phyloP scores from a whole-genome alignment of 2,113 vertebrate genomes.

The Narcine bancroftii region DNA sequence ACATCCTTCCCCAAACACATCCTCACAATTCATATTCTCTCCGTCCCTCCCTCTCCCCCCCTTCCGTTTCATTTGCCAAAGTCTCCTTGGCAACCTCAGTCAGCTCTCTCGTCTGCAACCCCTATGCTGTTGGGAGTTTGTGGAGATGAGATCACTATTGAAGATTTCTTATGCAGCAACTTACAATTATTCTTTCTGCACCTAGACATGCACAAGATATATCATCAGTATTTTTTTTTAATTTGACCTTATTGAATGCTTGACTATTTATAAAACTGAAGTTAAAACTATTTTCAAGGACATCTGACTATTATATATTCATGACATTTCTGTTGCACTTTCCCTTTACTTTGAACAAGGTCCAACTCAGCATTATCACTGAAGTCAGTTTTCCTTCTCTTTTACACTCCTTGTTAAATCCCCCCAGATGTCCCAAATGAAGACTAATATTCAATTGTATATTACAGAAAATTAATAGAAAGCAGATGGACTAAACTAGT shows the following conservation, averaged over 20 bases:
- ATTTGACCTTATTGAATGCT: background rate
- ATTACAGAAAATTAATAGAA: background rate
- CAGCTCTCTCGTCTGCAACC: too few relatives aligned
- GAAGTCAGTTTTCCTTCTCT: background rate
- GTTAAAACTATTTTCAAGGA: too few relatives aligned
- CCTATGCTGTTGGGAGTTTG: too few relatives aligned
- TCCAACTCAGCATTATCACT: background rate
- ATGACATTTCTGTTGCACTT: background rate
- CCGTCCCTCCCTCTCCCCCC: too few relatives aligned
- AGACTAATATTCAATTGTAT: background rate
- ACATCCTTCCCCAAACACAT: too few relatives aligned
- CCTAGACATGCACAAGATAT: too few relatives aligned
- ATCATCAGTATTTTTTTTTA: conserved; percentile 4
- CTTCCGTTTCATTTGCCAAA: too few relatives aligned
- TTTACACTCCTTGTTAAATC: background rate
- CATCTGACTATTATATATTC: background rate
- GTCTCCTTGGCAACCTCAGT: too few relatives aligned
- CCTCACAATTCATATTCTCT: too few relatives aligned
- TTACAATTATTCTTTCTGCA: too few relatives aligned
- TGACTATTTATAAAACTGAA: background rate
- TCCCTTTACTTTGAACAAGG: background rate
- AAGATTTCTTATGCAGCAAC: too few relatives aligned
- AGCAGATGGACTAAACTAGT: background rate
- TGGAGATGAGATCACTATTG: too few relatives aligned
- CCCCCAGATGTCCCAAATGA: background rate